A percentile compares a stretch with the other conserved stretches of the same genome.
These are phyloP conservation scores for Procambarus virginalis DNA, from an alignment of 1,140 invertebrate genomes.

Conservation along the genomic window DNA sequence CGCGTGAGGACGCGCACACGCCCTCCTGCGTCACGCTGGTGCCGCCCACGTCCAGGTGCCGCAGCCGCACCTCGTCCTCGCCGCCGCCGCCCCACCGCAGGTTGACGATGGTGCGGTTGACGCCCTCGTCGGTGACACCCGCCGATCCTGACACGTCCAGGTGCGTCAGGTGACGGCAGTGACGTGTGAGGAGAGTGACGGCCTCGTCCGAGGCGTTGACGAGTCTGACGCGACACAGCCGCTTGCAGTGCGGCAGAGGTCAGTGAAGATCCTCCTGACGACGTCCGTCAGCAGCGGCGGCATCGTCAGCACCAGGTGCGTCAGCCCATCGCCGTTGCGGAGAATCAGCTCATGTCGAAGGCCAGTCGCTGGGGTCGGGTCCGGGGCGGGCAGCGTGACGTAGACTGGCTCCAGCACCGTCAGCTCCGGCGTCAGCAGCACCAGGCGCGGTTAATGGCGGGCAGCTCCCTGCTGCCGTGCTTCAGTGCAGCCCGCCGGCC, in stretches of 20 bases:
- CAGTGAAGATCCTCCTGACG: constrained; percentile 61
- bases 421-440: constrained; percentile 63
- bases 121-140: constrained; percentile 66
- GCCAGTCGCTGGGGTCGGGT: constrained; percentile 47
- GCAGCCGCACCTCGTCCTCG: constrained; percentile 44
- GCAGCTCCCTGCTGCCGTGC: constrained; percentile 62
- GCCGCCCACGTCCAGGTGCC: constrained; percentile 60
- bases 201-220: constrained; percentile 65
- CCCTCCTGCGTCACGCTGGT: constrained; percentile 69
- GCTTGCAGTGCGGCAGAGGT: constrained; percentile 66
- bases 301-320: constrained; percentile 59
- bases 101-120: constrained; percentile 61
- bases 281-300: constrained; percentile 54
- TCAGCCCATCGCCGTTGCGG: constrained; percentile 58
- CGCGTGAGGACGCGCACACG: constrained; percentile 47
- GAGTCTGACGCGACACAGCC: constrained; percentile 43
- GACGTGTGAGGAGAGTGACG: constrained; percentile 59
- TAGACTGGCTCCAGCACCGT: constrained; percentile 65
- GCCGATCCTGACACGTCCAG: constrained; percentile 66
- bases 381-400: constrained; percentile 57
- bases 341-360: constrained; percentile 62
- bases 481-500: constrained; percentile 64
- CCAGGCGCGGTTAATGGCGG: constrained; percentile 65
- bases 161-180: constrained; percentile 50
- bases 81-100: constrained; percentile 58